phyloP scores from a whole-genome alignment of 1,140 invertebrate genomes.

The Globodera ellingtonae region DNA sequence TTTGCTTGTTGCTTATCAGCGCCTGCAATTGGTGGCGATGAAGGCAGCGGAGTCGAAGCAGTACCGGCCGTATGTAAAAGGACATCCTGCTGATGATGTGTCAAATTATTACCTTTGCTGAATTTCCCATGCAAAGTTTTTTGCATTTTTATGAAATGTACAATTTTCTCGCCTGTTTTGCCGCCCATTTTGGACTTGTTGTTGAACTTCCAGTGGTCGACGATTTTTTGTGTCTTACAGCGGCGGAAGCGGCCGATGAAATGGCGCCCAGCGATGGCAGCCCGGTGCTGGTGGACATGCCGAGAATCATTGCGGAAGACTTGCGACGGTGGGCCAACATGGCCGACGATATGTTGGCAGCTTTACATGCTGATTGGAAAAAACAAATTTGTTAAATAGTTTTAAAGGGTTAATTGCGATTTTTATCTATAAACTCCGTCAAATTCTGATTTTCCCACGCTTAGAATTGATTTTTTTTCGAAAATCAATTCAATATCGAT shows the following conservation, averaged over 20 bases:
- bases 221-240: conserved; percentile 17
- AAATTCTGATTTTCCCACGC: conserved; percentile 18
- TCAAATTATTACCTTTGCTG: background rate
- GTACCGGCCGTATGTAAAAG: background rate
- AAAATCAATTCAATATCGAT: too few relatives aligned
- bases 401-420: too few relatives aligned
- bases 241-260: conserved; percentile 3
- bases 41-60: background rate
- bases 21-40: conserved; percentile 24
- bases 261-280: conserved; percentile 25
- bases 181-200: conserved; percentile 22
- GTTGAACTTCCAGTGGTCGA: conserved; percentile 16
- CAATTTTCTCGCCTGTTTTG: background rate
- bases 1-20: background rate
- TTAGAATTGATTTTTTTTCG: background rate
- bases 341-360: conserved; percentile 53
- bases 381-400: too few relatives aligned
- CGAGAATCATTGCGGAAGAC: conserved; percentile 20
- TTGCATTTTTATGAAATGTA: too few relatives aligned
- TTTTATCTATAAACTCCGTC: conserved; percentile 6
- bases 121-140: background rate
- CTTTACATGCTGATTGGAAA: conserved; percentile 47
- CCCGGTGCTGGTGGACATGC: background rate
- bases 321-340: conserved; percentile 50
- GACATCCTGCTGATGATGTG: background rate